Evolutionary conservation across 2,888 invertebrate genomes (phyloP).

Genomic region (Autographa pulchrina): DNA sequence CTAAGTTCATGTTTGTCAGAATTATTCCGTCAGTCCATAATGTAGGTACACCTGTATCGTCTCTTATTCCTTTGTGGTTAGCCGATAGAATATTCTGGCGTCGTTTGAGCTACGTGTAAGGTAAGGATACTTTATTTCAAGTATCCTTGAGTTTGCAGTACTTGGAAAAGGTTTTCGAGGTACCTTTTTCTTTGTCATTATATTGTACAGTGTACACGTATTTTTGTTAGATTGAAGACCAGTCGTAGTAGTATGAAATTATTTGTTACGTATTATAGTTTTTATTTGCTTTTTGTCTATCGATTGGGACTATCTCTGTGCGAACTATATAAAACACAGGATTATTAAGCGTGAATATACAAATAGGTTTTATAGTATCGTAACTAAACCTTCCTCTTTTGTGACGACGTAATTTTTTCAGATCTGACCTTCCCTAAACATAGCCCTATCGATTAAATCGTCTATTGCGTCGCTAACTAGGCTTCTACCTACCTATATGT

Average conservation of each 20-base stretch:
- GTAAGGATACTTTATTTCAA: constrained; percentile 8
- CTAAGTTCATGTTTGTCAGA: constrained; percentile 29
- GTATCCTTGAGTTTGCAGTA: not conserved
- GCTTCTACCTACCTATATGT: too few species aligned
- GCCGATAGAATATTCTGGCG: constrained; percentile 19
- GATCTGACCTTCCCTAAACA: too few species aligned
- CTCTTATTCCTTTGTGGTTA: constrained; percentile 34
- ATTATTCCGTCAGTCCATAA: constrained; percentile 7
- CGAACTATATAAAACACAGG: too few species aligned
- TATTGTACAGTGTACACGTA: not conserved
- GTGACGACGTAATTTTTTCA: too few species aligned
- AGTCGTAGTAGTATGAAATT: not conserved
- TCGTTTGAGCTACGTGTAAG: constrained; percentile 10
- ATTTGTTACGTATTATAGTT: not conserved
- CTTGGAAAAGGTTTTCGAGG: not conserved
- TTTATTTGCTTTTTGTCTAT: too few species aligned
- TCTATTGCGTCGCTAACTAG: too few species aligned
- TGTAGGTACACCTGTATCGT: constrained; percentile 6
- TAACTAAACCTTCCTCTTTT: too few species aligned
- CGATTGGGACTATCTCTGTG: too few species aligned
- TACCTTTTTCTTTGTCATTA: constrained; percentile 8
- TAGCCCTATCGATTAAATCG: too few species aligned
- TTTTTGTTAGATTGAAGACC: not conserved
- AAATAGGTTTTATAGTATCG: too few species aligned
- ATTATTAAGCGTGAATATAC: too few species aligned